A percentile compares a stretch with the other conserved stretches of the same genome.
These are phyloP conservation scores for Calameuta pallipes DNA, from an alignment of 2,888 invertebrate genomes.

Conservation along the genomic window DNA sequence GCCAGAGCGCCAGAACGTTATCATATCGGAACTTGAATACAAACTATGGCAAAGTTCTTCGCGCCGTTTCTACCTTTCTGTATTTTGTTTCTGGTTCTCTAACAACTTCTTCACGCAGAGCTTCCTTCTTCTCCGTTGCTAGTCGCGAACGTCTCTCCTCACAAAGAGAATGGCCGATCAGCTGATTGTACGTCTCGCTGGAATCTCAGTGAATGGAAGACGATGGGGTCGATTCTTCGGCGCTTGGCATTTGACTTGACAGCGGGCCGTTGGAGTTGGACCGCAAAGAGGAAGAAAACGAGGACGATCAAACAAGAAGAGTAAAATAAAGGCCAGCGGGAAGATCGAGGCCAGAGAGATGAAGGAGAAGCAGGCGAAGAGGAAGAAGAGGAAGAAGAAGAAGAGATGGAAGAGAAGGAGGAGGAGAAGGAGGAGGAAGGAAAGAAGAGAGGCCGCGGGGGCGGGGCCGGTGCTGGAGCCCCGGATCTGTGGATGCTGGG, in stretches of 20 bases:
- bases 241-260: slow-evolving; percentile 33
- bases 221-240: slow-evolving; percentile 30
- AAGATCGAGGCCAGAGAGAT: slow-evolving; percentile 20
- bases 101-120: too few relatives aligned
- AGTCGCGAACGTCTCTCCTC: too few relatives aligned
- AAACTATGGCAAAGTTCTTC: too few relatives aligned
- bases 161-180: too few relatives aligned
- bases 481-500: slow-evolving; percentile 55
- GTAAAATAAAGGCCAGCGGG: slow-evolving; percentile 13
- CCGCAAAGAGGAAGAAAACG: slow-evolving; percentile 18
- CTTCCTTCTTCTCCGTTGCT: too few relatives aligned
- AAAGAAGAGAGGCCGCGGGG: slow-evolving; percentile 43
- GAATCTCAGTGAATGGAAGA: slow-evolving; percentile 20
- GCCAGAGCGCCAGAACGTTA: too few relatives aligned
- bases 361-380: slow-evolving; percentile 36
- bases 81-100: too few relatives aligned
- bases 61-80: too few relatives aligned
- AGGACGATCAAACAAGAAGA: slow-evolving; percentile 30
- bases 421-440: slow-evolving; percentile 29
- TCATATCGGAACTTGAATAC: too few relatives aligned
- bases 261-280: slow-evolving; percentile 35
- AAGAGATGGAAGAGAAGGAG: slow-evolving; percentile 25
- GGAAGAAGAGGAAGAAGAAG: slow-evolving; percentile 22
- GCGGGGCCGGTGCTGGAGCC: slow-evolving; percentile 59
- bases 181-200: not conserved